Conservation (phyloP, 2,113 vertebrate species). For the cattle (Bos taurus) region DNA sequence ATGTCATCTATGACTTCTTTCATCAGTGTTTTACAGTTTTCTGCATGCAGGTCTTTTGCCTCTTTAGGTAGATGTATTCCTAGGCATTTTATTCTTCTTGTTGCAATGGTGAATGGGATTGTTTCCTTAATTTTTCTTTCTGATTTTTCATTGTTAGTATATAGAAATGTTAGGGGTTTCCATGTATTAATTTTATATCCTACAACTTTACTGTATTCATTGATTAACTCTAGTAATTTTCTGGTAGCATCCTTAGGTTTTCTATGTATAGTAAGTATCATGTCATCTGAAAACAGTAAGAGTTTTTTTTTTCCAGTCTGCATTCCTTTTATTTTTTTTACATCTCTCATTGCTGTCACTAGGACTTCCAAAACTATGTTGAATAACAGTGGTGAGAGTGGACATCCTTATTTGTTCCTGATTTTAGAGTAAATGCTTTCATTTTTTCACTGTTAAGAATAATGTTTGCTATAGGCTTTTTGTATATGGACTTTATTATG, state of each 20-base stretch:
- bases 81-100: background rate
- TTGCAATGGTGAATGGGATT: background rate
- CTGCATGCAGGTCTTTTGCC: background rate
- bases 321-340: background rate
- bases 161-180: background rate
- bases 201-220: background rate
- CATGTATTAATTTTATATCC: background rate
- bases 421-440: background rate
- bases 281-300: background rate
- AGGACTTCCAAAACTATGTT: background rate
- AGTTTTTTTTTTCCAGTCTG: background rate
- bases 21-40: background rate
- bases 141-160: background rate
- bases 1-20: background rate
- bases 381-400: background rate
- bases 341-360: background rate
- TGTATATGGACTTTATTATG: background rate
- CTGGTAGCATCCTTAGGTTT: background rate
- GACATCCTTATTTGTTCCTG: background rate
- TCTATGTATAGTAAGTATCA: background rate
- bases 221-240: background rate
- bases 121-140: background rate
- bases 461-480: background rate
- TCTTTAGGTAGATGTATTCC: background rate
- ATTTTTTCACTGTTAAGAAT: background rate